These are phyloP conservation scores for Acanthosepion pharaonis DNA, from an alignment of 2,888 invertebrate species.

Conservation along the genomic window DNA sequence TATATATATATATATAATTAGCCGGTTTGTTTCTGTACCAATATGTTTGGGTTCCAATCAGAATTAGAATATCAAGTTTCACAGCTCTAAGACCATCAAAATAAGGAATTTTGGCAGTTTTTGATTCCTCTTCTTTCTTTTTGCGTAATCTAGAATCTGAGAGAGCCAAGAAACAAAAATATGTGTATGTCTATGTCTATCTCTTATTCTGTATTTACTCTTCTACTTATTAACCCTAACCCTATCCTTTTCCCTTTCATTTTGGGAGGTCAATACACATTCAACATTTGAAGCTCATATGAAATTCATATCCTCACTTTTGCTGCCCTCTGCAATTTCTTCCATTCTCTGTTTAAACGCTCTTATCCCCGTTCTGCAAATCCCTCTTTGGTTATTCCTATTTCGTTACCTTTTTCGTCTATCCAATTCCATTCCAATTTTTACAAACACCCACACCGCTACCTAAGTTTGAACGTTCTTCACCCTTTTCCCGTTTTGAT, in stretches of 20 bases:
- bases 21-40: no score
- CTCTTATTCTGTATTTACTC: background rate
- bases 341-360: background rate
- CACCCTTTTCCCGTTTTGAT: background rate
- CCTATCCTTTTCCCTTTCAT: background rate
- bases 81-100: background rate
- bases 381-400: background rate
- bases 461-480: background rate
- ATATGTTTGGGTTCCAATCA: background rate
- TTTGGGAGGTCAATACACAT: background rate
- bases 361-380: background rate
- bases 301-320: conserved; percentile 33
- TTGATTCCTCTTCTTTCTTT: no score
- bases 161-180: background rate
- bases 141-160: background rate
- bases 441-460: background rate
- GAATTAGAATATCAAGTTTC: background rate
- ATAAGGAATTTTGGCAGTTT: background rate
- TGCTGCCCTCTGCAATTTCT: background rate
- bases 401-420: background rate
- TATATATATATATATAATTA: no score
- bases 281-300: conserved; percentile 17
- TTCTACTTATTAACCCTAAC: background rate
- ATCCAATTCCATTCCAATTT: conserved; percentile 33
- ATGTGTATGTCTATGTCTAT: background rate